Percentiles rank a stretch among this genome's conserved stretches.
Conservation (phyloP, 2,888 invertebrate species). For the Galeruca laticollis region DNA sequence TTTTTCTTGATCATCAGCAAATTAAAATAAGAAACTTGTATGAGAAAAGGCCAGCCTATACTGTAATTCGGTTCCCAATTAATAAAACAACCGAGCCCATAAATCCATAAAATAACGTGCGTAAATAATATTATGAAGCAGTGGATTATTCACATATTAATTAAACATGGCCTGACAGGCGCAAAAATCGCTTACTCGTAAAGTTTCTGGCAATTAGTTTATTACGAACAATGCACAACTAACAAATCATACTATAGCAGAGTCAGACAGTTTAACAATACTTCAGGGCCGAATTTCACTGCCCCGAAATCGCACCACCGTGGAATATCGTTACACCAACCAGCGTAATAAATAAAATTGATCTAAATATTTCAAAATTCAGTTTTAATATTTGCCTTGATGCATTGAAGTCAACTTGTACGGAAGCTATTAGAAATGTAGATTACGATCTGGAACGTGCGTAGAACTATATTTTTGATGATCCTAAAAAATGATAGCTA, state of each 20-base stretch:
- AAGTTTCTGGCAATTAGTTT: conserved; percentile 32
- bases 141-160: conserved; percentile 34
- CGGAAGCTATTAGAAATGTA: too few species aligned
- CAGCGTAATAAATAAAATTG: too few species aligned
- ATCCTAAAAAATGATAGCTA: too few species aligned
- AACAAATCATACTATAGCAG: conserved; percentile 31
- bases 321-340: too few species aligned
- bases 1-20: too few species aligned
- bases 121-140: conserved; percentile 31
- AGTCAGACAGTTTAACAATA: not conserved
- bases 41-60: not conserved
- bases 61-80: not conserved
- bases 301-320: too few species aligned
- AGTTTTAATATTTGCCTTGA: too few species aligned
- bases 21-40: too few species aligned
- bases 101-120: conserved; percentile 12
- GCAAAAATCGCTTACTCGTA: conserved; percentile 32
- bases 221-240: conserved; percentile 34
- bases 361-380: too few species aligned
- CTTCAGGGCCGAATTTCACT: not conserved
- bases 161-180: conserved; percentile 31
- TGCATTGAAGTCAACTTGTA: too few species aligned
- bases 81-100: not conserved
- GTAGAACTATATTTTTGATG: too few species aligned
- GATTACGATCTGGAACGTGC: too few species aligned